Base-by-base conservation (phyloP, 92 coral and sea anemone genomes). In the Parazoanthus swiftii region DNA sequence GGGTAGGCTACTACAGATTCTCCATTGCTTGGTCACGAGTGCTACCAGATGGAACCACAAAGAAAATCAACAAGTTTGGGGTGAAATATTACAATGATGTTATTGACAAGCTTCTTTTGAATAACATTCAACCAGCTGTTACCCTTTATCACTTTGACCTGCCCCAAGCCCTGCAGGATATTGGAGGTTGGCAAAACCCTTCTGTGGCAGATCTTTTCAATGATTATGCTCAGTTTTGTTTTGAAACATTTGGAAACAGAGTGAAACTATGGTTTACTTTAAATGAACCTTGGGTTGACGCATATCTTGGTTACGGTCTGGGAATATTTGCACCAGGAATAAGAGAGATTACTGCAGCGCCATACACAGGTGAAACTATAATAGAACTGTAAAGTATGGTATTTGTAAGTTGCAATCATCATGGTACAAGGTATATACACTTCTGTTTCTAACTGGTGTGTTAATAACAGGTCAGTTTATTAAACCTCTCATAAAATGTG, bases 221-320 rank as follows among this genome's bases (percentile, higher is more conserved):
- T 90, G 89, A 90, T 85, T 90, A 90, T 71, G 90, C 90, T 44
- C 83, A 35, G 38, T 79, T 90, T 33, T 90, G 92, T 65, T 90
- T 80, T 81, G 80, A 86, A 13, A 80, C 85, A 20, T 90, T 90
- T 81, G 92, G 92, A 21, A 81, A 90, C 48, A 80, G 92, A 65
- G 92, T 90, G n/a, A 90, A 86, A 56, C 81, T 86, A 23, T 90
- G 92, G 92, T 81, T 90, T 20, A 90, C 92, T 8, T 74, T 90
- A 54, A 90, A 90, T 56, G 92, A 90, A 65, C 92, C 92, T 2
- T 90, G 90, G 90, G 88, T 80, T 11, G 90, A 81, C 7, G 92
- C 92, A 16, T 81, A 74, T 38, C 74, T 81, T 18, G 92, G 92
- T 44, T 86, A 90, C 51, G 85, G 92, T 65, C 70, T 77, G 0